These are phyloP conservation scores for Strongylocentrotus purpuratus DNA, from an alignment of 35 echinoderm and acorn worm genomes.

Conservation along the genomic window DNA sequence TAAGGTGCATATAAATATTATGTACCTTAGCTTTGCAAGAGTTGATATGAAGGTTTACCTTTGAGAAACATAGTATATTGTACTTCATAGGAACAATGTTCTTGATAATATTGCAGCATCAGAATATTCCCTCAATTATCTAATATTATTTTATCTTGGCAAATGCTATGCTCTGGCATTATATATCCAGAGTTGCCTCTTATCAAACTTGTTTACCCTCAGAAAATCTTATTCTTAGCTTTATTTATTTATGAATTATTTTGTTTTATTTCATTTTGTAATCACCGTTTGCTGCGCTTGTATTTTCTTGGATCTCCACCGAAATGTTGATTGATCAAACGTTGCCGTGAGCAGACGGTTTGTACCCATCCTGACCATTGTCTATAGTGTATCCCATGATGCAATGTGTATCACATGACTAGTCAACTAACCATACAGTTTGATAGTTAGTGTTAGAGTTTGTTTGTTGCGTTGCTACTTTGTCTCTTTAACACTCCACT, in stretches of 20 bases:
- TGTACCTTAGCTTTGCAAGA: background rate
- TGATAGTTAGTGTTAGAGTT: constrained; percentile 26
- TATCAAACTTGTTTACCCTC: too few species aligned
- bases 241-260: background rate
- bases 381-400: constrained; percentile 26
- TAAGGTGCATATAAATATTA: background rate
- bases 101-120: too few species aligned
- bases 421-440: constrained; percentile 23
- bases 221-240: background rate
- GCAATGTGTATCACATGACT: constrained; percentile 13
- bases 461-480: background rate
- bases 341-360: constrained; percentile 13
- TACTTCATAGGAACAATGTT: too few species aligned
- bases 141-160: too few species aligned
- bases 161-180: too few species aligned
- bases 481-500: background rate
- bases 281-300: background rate
- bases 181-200: too few species aligned
- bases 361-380: constrained; percentile 10
- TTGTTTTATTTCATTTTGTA: constrained; percentile 20
- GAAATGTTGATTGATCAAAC: background rate
- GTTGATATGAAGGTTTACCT: background rate
- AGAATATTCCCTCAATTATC: too few species aligned
- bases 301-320: constrained; percentile 9
- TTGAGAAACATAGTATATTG: too few species aligned